Base-by-base conservation (phyloP, 1,140 invertebrate species). In the Sycophaga agraensis region DNA sequence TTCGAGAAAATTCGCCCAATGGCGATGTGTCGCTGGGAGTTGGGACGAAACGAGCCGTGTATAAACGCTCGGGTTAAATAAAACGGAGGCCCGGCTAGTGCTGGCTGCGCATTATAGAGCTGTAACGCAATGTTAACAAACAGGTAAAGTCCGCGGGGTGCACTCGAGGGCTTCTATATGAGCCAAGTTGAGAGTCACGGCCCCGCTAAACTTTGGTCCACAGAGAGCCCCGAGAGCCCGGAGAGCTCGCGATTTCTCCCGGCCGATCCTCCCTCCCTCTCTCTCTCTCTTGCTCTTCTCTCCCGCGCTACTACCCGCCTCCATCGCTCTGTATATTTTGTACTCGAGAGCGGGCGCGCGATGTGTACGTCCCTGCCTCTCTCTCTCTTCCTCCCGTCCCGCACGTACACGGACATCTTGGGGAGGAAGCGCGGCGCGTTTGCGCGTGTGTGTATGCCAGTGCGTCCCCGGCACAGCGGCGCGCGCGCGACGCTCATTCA, bases 171-270 rank as follows among this genome's bases (percentile, higher is more conserved):
- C 19, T 58, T 58, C 28, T 37, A n/a, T n/a, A 46, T 58, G 39
- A 28, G 12, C 19, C 17, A 21, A 59, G 55, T 59, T 37, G 55
- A 62, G 50, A 39, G 22, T 56, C 37, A 53, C 19, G 45, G 43
- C 19, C 48, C 16, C 22, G 24, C 60, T 43, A 63, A 68, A 55
- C 19, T 60, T 53, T 50, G 26, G 60, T 53, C 48, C 35, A 45
- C 54, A 42, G 42, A 37, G 48, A 50, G n/a, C n/a, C n/a, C n/a
- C n/a, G n/a, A n/a, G n/a, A n/a, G 31, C 31, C 22, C 31, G 40
- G 37, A 55, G 61, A 65, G 31, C 51, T 54, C 39, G 24, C 56
- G 63, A 64, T 64, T 53, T 55, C 49, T 49, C 56, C 28, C 35
- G 43, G 22, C 22, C 60, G 42, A 46, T 54, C 54, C 45, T 48